phyloP scores from a whole-genome alignment of 1,140 invertebrate species.

The Dreissena polymorpha region DNA sequence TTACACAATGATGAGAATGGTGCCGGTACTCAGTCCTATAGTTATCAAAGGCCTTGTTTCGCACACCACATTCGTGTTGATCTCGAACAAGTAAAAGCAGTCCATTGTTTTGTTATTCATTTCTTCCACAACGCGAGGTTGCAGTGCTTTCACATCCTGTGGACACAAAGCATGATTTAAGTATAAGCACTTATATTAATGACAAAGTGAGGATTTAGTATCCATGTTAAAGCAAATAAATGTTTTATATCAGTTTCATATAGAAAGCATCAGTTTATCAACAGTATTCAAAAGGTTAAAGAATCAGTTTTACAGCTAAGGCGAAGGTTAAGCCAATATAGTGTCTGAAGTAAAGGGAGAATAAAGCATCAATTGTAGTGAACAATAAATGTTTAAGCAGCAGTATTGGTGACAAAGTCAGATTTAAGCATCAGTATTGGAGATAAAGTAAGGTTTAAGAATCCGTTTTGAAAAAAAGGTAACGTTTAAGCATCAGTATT shows the following conservation, averaged over 20 bases:
- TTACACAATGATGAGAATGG: slow-evolving; percentile 10
- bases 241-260: neutral
- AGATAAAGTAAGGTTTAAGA: no score
- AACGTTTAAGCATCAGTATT: no score
- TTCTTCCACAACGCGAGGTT: neutral
- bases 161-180: neutral
- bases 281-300: no score
- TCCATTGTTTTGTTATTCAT: neutral
- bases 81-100: neutral
- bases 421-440: no score
- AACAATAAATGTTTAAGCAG: no score
- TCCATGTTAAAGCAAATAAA: neutral
- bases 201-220: neutral
- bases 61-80: neutral
- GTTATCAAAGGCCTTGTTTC: neutral
- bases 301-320: no score
- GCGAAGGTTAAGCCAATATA: no score
- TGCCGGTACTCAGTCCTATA: neutral
- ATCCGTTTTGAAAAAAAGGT: no score
- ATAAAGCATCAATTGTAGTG: no score
- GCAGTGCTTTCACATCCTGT: neutral
- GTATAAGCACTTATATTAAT: neutral
- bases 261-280: no score
- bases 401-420: no score
- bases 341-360: no score